Base-by-base conservation (phyloP, 37 sponge, comb jelly and placozoan genomes). In the Beroe forskalii region DNA sequence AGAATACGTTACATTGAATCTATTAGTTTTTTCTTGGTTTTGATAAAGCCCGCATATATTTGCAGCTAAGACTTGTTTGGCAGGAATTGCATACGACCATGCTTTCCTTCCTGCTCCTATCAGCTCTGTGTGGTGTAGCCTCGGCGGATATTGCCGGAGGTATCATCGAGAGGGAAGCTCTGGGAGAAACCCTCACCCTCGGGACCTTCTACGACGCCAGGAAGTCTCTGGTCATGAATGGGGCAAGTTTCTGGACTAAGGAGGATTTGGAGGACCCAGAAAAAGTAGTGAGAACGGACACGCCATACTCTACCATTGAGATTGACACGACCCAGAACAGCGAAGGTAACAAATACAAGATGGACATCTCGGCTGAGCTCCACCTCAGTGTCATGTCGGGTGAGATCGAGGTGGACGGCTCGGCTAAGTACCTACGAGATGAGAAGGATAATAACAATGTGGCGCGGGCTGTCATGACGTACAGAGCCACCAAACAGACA, bases 201-300 rank as follows among this genome's bases (percentile, higher is more conserved):
- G 86, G 86, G 1, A 80, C 86, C 4, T 43, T 80, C 30, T 80
- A 44, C 86, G 86, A 80, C 20, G 86, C 86, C 3, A 80, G 86
- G 22, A 80, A 41, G 30, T 80, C 86, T 4, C 86, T 80, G 30
- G 55, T 80, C 20, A 20, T 23, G 25, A 80, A 80, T 23, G 86
- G 86, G 19, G 55, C 55, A 6, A 38, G 40, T 80, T 80, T 80
- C 86, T 80, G 86, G 86, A 44, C 86, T 23, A 17, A 41, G 42
- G 86, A 3, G 8, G 35, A 32, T 24, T 23, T 80, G 43, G 66
- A 64, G 31, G 17, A 36, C 35, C 3, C 9, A 30, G 40, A 37
- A 33, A 64, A 64, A 6, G 86, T 41, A 4, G 35, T 23, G 20
- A 17, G 0, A 1, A 80, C 42, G 86, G 86, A 80, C 86, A 80